Evolutionary conservation across 1,140 invertebrate species (phyloP), one percentile per base, ranked within the genome.

Genomic region (Sinella curviseta): DNA sequence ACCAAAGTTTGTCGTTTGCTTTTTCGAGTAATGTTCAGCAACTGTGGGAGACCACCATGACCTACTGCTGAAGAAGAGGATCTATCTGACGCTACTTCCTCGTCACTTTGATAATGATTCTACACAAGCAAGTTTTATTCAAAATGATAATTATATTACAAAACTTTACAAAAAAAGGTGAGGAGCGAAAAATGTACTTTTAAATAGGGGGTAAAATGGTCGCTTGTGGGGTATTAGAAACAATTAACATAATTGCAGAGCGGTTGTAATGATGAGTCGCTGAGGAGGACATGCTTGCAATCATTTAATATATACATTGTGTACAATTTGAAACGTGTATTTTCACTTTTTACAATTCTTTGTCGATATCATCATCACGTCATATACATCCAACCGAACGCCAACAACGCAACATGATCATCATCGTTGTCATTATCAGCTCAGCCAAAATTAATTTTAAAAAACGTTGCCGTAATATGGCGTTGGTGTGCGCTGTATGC

Each of bases 1-100:
- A 76, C 67, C 57, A 74, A 75, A 36, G 74, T 35, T 67, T 75
- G 79, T 39, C 80, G 78, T 74, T 80, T 75, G 39, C 24, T 80
- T 81, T 77, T 82, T 75, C 80, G 78, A 36, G 67, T 78, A 80
- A 82, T 76, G 55, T 82, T 77, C 39, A 83, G 81, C 78, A 82
- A 79, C 35, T 82, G 82, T 28, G 80, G 78, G 78, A 78, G 39
- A 74, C 76, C 39, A 28, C 79, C 78, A 34, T 74, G 76, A 79
- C 74, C 79, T 33, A 60, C 57, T 60, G 57, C 4, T 60, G 57
- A 60, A 60, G 57, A n/a, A 26, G 74, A 36, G 36, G 77, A 74
- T 65, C 79, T 82, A 36, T 83, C 82, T 35, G 57, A 26, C 16
- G 78, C 55, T 75, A 81, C 60, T 75, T 83, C 80, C 74, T 83